Base-by-base conservation (phyloP, 2,797 vertebrate species). In the Propithecus deckenii region DNA sequence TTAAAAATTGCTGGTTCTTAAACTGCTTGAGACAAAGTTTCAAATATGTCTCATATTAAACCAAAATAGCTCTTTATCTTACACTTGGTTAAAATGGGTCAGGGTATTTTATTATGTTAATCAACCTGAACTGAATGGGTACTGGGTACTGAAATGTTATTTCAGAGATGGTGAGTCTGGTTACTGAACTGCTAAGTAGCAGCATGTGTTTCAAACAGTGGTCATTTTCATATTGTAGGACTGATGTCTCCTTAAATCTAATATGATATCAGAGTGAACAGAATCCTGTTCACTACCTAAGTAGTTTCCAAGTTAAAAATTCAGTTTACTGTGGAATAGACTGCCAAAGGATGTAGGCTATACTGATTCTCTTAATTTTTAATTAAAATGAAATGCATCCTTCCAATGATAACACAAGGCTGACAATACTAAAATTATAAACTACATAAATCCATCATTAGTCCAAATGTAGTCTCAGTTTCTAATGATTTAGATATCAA, bases 401-500 rank as follows among this genome's bases (percentile, higher is more conserved):
- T 90, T 95, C 89, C 86, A 89, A 22, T 87, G 59, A 96, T 50
- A 96, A 97, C 72, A 74, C 0, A 92, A 76, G 13, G 7, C 2
- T 69, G 41, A 94, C 76, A 86, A 61, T 86, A 35, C 63, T 80
- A 94, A 97, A 87, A 97, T 88, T 55, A 59, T 43, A 89, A 81
- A 59, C n/a, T 90, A 76, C 30, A 81, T 48, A 85, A 93, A 78
- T 81, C 50, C 81, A 79, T 92, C 48, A 71, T 74, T 87, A 91
- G 14, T 81, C 9, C 28, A 91, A 67, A 46, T 86, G 15, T 74
- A 11, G 57, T 86, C 41, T 95, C 48, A 48, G 17, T 76, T 89
- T 85, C 57, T 93, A 83, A 91, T 65, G 46, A 96, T 38, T 57
- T 89, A 93, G 76, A 12, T 93, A 89, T 69, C 41, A 95, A 25